Percentiles rank a stretch among this genome's conserved stretches.
These are phyloP conservation scores for Mus spretus DNA, from an alignment of 2,797 vertebrate genomes.

Conservation along the genomic window DNA sequence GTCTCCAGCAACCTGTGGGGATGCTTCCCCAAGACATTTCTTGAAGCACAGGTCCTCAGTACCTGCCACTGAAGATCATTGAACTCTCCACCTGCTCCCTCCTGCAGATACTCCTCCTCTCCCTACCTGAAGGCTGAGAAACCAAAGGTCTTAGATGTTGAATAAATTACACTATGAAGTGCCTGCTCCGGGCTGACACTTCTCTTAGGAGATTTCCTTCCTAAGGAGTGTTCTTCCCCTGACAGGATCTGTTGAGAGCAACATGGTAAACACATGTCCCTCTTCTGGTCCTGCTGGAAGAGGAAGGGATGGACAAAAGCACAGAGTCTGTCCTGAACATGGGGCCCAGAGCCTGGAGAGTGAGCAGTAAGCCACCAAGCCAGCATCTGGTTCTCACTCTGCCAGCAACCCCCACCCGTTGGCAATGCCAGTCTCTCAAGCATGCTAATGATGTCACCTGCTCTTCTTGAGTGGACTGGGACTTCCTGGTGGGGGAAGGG, in stretches of 20 bases:
- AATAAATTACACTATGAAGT: neutral
- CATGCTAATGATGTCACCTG: neutral
- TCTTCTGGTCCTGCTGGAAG: neutral
- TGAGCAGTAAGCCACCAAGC: neutral
- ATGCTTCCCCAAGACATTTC: neutral
- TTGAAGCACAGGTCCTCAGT: neutral
- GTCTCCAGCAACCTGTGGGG: neutral
- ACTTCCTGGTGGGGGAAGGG: neutral
- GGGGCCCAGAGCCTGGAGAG: neutral
- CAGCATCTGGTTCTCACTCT: neutral
- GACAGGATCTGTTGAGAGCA: neutral
- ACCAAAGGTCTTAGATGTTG: neutral
- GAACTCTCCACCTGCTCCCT: neutral
- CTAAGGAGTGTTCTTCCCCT: neutral
- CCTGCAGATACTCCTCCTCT: neutral
- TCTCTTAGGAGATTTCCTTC: neutral
- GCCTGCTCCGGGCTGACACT: neutral
- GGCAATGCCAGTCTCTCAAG: neutral
- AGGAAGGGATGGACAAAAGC: neutral
- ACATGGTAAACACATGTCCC: conserved; percentile 20
- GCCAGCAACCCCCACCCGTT: neutral
- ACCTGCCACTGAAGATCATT: neutral
- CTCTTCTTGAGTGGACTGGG: neutral
- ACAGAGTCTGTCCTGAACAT: neutral
- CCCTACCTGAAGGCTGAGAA: neutral